Percentiles rank a stretch among this genome's conserved stretches.
Conservation (phyloP, 2,888 invertebrate species). For the Rhorus exstirpatorius region DNA sequence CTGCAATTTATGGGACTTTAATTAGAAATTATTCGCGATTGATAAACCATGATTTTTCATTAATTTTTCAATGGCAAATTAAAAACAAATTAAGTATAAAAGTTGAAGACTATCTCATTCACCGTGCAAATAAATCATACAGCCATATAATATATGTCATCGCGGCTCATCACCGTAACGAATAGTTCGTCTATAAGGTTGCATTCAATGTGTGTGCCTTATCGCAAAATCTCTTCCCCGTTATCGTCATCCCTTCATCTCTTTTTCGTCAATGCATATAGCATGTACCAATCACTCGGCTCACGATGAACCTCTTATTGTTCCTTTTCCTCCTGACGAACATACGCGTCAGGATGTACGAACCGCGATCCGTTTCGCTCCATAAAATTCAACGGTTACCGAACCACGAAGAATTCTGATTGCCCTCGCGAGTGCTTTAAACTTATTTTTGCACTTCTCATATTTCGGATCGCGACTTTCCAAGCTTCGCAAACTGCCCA, state of each 20-base stretch:
- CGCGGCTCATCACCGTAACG: not conserved
- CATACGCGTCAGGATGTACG: conserved; percentile 56
- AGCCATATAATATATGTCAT: not conserved
- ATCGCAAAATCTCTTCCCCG: conserved; percentile 6
- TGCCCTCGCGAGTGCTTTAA: conserved; percentile 56
- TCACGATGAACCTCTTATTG: conserved; percentile 5
- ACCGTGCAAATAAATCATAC: not conserved
- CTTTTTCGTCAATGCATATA: conserved; percentile 9
- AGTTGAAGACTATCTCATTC: not conserved
- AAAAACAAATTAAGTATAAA: not conserved
- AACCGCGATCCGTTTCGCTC: conserved; percentile 72
- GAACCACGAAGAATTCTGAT: conserved; percentile 73
- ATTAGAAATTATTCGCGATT: not conserved
- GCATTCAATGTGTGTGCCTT: conserved; percentile 12
- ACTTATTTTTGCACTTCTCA: conserved; percentile 56
- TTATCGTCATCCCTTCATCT: not conserved
- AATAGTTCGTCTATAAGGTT: not conserved
- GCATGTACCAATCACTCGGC: conserved; percentile 28
- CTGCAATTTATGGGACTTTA: not conserved
- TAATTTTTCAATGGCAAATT: not conserved
- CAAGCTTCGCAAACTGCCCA: conserved; percentile 17
- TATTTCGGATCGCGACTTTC: conserved; percentile 49
- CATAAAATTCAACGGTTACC: conserved; percentile 73
- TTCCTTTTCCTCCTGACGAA: conserved; percentile 2
- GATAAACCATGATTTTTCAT: not conserved